A percentile compares a stretch with the other conserved stretches of the same genome.
These are phyloP conservation scores for Tetraneura akinire DNA, from an alignment of 1,140 invertebrate species.

Conservation along the genomic window DNA sequence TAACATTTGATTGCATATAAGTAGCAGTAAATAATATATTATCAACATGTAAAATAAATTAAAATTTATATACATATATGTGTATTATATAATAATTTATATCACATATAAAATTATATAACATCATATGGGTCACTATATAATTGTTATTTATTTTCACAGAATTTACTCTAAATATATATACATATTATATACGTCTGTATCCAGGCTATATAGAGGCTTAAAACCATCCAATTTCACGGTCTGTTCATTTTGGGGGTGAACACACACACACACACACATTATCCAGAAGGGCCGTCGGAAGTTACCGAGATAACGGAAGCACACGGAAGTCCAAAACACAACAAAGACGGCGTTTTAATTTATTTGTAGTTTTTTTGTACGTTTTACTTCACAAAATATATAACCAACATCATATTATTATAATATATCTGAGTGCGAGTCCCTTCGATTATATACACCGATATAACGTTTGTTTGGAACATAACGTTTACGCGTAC, in stretches of 20 bases:
- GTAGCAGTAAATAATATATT: no score
- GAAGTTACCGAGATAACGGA: slow-evolving; percentile 36
- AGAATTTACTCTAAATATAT: not conserved
- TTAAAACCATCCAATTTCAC: slow-evolving; percentile 45
- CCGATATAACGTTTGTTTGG: not conserved
- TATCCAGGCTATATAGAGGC: not conserved
- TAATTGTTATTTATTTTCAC: slow-evolving; percentile 26
- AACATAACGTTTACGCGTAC: not conserved
- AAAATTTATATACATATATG: not conserved
- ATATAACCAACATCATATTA: not conserved
- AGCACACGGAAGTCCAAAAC: slow-evolving; percentile 24
- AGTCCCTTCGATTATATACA: not conserved
- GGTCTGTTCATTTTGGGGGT: slow-evolving; percentile 15
- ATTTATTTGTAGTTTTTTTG: not conserved
- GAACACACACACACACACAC: slow-evolving; percentile 27
- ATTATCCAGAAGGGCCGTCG: not conserved
- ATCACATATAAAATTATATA: not conserved
- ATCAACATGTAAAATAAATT: no score
- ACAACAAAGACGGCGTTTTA: slow-evolving; percentile 6
- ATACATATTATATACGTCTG: no score
- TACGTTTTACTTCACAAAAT: not conserved
- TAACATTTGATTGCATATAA: not conserved
- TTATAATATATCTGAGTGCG: not conserved
- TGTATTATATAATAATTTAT: not conserved
- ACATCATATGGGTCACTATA: not conserved